These are phyloP conservation scores for Notocelia uddmanniana DNA, from an alignment of 2,888 invertebrate genomes.

Conservation along the genomic window DNA sequence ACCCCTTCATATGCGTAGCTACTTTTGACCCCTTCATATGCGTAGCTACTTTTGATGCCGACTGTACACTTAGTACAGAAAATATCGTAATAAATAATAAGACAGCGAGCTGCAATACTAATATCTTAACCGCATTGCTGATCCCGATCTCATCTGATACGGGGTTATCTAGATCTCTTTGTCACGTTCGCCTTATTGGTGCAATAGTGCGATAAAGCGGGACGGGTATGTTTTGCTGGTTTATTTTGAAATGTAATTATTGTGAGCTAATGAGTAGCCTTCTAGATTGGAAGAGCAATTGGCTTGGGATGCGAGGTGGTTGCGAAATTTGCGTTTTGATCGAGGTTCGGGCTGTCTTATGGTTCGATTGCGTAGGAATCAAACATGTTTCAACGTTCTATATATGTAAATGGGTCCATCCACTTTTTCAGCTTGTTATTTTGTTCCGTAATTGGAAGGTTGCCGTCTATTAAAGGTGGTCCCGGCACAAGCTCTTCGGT, in stretches of 20 bases:
- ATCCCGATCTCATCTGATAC: slow-evolving; percentile 75
- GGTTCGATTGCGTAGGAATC: neutral
- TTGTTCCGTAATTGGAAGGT: no score
- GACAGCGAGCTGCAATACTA: slow-evolving; percentile 70
- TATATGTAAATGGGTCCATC: neutral
- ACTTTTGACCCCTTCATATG: no score
- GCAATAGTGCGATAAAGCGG: slow-evolving; percentile 56
- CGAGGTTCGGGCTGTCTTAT: slow-evolving; percentile 50
- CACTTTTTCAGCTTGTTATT: no score
- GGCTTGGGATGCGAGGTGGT: slow-evolving; percentile 54
- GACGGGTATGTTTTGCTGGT: slow-evolving; percentile 63
- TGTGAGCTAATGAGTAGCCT: slow-evolving; percentile 67
- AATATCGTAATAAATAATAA: slow-evolving; percentile 74
- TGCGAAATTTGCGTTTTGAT: slow-evolving; percentile 35
- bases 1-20: no score
- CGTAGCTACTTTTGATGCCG: no score
- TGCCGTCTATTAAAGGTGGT: no score
- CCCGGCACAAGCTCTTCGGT: no score
- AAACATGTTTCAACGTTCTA: neutral
- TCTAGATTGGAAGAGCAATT: slow-evolving; percentile 64
- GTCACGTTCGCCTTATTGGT: slow-evolving; percentile 64
- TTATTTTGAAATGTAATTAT: slow-evolving; percentile 72
- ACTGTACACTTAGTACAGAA: slow-evolving; percentile 54
- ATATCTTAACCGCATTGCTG: slow-evolving; percentile 70
- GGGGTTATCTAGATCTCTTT: slow-evolving; percentile 71